Percentiles rank a stretch among this genome's conserved stretches.
These are phyloP conservation scores for Lasioglossum lativentre DNA, from an alignment of 2,888 invertebrate genomes.

Conservation along the genomic window DNA sequence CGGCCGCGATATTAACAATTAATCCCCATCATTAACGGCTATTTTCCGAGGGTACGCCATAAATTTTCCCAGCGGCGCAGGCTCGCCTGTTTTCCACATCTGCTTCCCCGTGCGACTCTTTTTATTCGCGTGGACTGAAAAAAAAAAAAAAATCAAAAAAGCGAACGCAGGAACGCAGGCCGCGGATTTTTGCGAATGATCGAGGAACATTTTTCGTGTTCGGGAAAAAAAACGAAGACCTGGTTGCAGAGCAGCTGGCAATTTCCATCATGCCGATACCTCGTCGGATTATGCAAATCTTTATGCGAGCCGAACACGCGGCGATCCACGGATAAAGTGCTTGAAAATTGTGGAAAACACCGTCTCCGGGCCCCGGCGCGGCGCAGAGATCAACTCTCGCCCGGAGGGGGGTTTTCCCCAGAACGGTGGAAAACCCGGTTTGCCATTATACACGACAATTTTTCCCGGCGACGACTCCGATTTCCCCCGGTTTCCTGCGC, in stretches of 20 bases:
- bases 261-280: constrained; percentile 49
- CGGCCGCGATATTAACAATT: not conserved
- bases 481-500: not conserved
- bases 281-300: constrained; percentile 66
- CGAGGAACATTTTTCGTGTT: not conserved
- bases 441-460: not conserved
- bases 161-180: too few species aligned
- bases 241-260: constrained; percentile 35
- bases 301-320: constrained; percentile 30
- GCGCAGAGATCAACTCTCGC: not conserved
- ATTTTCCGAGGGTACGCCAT: not conserved
- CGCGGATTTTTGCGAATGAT: constrained; percentile 6
- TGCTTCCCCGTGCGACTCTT: not conserved
- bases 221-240: constrained; percentile 18
- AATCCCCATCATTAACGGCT: not conserved
- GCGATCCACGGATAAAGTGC: constrained; percentile 30
- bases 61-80: not conserved
- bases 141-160: not conserved
- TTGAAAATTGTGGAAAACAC: constrained; percentile 62
- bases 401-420: not conserved
- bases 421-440: not conserved
- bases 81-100: not conserved
- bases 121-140: not conserved
- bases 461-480: not conserved
- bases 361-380: not conserved